Percentiles rank a stretch among this genome's conserved stretches.
Evolutionary conservation across 35 echinoderm and acorn worm species (phyloP).

Genomic region (Apostichopus parvimensis): DNA sequence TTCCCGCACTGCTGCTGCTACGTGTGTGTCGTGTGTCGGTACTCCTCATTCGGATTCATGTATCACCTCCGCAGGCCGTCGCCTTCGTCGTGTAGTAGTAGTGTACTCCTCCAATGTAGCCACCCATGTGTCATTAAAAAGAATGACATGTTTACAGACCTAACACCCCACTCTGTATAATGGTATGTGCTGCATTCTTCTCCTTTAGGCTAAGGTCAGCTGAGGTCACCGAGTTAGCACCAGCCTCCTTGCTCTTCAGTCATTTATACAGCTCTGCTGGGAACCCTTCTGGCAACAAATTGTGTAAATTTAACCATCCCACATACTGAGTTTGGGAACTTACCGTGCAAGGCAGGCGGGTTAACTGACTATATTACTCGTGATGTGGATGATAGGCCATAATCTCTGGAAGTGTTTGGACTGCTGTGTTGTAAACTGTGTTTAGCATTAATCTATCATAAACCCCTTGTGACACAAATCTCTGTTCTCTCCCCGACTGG

Average conservation of each 20-base stretch:
- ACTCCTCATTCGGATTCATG: neutral
- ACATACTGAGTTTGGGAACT: slow-evolving; percentile 27
- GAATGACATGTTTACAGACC: slow-evolving; percentile 49
- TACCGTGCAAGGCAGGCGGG: neutral
- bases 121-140: slow-evolving; percentile 33
- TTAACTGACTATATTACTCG: neutral
- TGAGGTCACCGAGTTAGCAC: slow-evolving; percentile 38
- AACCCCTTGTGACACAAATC: slow-evolving; percentile 34
- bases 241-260: slow-evolving; percentile 27
- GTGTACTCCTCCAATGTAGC: neutral
- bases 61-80: neutral
- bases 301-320: slow-evolving; percentile 49
- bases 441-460: slow-evolving; percentile 43
- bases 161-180: slow-evolving; percentile 31
- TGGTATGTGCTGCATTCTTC: slow-evolving; percentile 44
- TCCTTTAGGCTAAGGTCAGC: slow-evolving; percentile 28
- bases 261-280: slow-evolving; percentile 42
- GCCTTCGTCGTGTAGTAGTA: neutral
- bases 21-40: too few relatives aligned
- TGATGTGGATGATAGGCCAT: neutral
- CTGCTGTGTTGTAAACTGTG: slow-evolving; percentile 32
- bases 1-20: neutral
- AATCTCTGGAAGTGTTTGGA: slow-evolving; percentile 38
- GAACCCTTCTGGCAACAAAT: slow-evolving; percentile 45
- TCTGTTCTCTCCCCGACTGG: neutral